phyloP scores from a whole-genome alignment of 2,888 invertebrate genomes.

The Drosophila nigricruria region DNA sequence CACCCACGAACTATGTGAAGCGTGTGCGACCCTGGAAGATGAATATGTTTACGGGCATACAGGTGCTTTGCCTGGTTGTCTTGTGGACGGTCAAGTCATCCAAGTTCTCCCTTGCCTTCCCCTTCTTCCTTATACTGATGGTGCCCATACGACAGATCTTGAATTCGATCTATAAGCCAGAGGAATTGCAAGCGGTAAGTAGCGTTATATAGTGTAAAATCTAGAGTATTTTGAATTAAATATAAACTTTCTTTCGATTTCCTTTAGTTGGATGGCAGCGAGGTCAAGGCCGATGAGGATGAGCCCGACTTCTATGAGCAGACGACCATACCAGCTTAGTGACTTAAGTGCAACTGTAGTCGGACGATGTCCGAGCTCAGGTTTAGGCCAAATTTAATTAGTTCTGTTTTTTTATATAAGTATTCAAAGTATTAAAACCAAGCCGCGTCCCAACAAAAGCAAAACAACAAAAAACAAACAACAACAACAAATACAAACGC shows the following conservation, averaged over 20 bases:
- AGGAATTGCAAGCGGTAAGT: slow-evolving; percentile 94
- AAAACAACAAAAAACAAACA: slow-evolving; percentile 17
- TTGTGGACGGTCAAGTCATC: slow-evolving; percentile 97
- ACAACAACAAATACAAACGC: slow-evolving; percentile 29
- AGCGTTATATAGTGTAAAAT: no score
- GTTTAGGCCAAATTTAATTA: slow-evolving; percentile 60
- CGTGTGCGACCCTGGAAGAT: slow-evolving; percentile 95
- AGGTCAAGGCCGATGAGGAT: slow-evolving; percentile 93
- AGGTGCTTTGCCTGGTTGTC: slow-evolving; percentile 91
- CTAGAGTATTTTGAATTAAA: background rate
- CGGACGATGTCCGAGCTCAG: background rate
- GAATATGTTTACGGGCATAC: slow-evolving; percentile 95
- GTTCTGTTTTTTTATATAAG: slow-evolving; percentile 43
- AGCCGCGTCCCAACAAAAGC: slow-evolving; percentile 44
- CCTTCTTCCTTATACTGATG: slow-evolving; percentile 96
- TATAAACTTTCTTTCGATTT: slow-evolving; percentile 26
- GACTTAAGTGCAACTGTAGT: slow-evolving; percentile 29
- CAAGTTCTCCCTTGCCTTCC: slow-evolving; percentile 94
- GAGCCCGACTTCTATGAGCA: slow-evolving; percentile 98
- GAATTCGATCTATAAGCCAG: slow-evolving; percentile 90
- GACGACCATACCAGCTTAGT: slow-evolving; percentile 92
- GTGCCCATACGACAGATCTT: slow-evolving; percentile 93
- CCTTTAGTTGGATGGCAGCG: slow-evolving; percentile 93
- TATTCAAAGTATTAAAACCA: slow-evolving; percentile 70
- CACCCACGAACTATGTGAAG: slow-evolving; percentile 94